A percentile compares a stretch with the other conserved stretches of the same genome.
Conservation (phyloP, 1,140 invertebrate genomes). For the Macrostomum lignano region DNA sequence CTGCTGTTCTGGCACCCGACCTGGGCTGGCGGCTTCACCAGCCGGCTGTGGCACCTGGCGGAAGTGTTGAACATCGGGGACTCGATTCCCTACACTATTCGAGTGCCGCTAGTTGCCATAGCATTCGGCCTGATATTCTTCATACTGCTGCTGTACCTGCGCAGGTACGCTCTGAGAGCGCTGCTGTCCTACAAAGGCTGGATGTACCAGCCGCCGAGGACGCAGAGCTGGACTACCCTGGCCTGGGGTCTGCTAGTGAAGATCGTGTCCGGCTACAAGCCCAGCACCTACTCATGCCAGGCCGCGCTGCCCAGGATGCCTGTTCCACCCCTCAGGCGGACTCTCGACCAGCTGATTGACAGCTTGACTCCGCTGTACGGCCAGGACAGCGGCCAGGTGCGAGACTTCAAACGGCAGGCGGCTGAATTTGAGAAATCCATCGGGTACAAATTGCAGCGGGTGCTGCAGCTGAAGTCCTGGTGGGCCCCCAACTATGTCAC, state of each 20-base stretch:
- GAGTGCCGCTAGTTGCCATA: no score
- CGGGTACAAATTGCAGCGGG: constrained; percentile 64
- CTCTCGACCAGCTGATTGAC: constrained; percentile 22
- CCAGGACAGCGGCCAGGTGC: no score
- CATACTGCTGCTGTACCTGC: constrained; percentile 20
- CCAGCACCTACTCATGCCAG: constrained; percentile 30
- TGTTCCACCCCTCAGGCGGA: constrained; percentile 26
- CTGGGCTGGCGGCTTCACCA: no score
- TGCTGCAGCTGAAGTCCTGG: constrained; percentile 65
- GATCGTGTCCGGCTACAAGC: constrained; percentile 28
- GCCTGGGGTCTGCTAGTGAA: constrained; percentile 26
- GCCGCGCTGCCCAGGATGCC: constrained; percentile 24
- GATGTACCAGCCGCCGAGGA: no score
- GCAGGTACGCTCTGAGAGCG: constrained; percentile 20
- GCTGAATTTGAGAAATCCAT: constrained; percentile 28
- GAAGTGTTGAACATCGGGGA: no score
- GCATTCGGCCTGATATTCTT: constrained; percentile 23
- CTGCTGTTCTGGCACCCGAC: no score
- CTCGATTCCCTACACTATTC: no score
- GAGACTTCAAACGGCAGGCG: constrained; percentile 2
- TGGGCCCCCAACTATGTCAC: constrained; percentile 36
- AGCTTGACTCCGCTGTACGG: constrained; percentile 29
- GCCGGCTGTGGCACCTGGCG: no score
- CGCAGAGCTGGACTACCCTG: constrained; percentile 19
- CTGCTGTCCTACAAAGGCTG: constrained; percentile 27